Evolutionary conservation across 1,140 invertebrate species (phyloP).

Genomic region (silkworm (Bombyx mori)): DNA sequence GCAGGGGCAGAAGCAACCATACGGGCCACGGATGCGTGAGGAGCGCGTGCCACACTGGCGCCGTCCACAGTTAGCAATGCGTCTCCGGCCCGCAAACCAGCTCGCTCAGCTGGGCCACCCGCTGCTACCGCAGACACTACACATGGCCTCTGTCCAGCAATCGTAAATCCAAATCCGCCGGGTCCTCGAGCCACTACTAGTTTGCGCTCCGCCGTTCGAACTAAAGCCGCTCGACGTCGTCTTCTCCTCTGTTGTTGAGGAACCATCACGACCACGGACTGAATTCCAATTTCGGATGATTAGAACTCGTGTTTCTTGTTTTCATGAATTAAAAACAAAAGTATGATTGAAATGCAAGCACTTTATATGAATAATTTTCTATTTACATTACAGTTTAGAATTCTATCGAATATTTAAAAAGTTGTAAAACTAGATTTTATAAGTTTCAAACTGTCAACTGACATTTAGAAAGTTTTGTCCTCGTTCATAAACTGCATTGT

Average conservation of each 20-base stretch:
- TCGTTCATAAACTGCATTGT: no score
- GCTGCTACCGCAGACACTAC: slow-evolving; percentile 56
- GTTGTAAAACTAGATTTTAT: slow-evolving; percentile 59
- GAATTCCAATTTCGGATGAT: neutral
- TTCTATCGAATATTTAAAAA: slow-evolving; percentile 25
- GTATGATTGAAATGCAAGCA: neutral
- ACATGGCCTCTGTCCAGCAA: slow-evolving; percentile 57
- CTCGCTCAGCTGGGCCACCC: slow-evolving; percentile 70
- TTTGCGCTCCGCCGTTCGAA: slow-evolving; percentile 77
- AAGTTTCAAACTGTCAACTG: slow-evolving; percentile 22
- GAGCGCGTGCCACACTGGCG: slow-evolving; percentile 87
- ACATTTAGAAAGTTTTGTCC: slow-evolving; percentile 62
- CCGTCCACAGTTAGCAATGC: slow-evolving; percentile 94
- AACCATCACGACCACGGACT: slow-evolving; percentile 32
- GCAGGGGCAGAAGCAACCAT: slow-evolving; percentile 88
- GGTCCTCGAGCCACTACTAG: slow-evolving; percentile 88
- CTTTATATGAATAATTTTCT: neutral
- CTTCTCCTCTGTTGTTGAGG: slow-evolving; percentile 80
- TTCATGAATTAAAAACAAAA: no score
- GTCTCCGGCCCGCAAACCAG: slow-evolving; percentile 91
- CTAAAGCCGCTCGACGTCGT: slow-evolving; percentile 85
- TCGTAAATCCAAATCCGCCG: slow-evolving; percentile 73
- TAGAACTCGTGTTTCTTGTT: no score
- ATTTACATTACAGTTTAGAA: slow-evolving; percentile 9
- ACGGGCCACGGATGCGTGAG: slow-evolving; percentile 93